Evolutionary conservation across 64 coral and sea anemone genomes (phyloP), one percentile per base, ranked within the genome.

Genomic region (Stichodactyla mertensii): DNA sequence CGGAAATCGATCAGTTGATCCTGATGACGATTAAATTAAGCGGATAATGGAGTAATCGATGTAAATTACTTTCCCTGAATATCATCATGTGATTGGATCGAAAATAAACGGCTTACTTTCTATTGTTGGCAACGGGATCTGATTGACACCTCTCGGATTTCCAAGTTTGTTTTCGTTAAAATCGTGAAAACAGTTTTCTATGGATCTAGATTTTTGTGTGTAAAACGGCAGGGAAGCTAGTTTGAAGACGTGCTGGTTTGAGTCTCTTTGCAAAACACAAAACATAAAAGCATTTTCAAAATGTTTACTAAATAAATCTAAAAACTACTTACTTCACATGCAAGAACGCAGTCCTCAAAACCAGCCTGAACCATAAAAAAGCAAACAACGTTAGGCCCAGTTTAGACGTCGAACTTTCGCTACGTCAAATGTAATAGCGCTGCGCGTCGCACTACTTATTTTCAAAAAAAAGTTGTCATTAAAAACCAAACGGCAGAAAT

Each of bases 281-380:
- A 45, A 45, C 36, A 2, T 45, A 45, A 45, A 45, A 45, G 36
- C 36, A 45, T 45, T 45, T 45, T 45, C 36, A 45, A 45, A 45
- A 45, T 45, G 36, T 45, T 45, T 45, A 45, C 36, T 45, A 45
- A 45, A 45, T 45, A 45, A 45, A 45, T 45, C 36, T 45, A 45
- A 45, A 6, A 28, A 31, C 64, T 16, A 54, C 85, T 51, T 82
- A 92, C 90, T 77, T 87, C 13, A 61, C 90, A 92, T 57, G 90
- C 90, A 51, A 74, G 53, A 22, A 87, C 79, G 55, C 90, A 92
- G 52, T 86, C 77, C 51, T 87, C 85, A 20, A 92, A 74, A 16
- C 85, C 90, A 19, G 61, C 52, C 90, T 92, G 55, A 64, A 85
- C 60, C 4, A 58, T 16, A 58, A 85, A 11, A 62, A 85, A 19